phyloP scores from a whole-genome alignment of 2,113 vertebrate genomes.

The Balaeniceps rex region DNA sequence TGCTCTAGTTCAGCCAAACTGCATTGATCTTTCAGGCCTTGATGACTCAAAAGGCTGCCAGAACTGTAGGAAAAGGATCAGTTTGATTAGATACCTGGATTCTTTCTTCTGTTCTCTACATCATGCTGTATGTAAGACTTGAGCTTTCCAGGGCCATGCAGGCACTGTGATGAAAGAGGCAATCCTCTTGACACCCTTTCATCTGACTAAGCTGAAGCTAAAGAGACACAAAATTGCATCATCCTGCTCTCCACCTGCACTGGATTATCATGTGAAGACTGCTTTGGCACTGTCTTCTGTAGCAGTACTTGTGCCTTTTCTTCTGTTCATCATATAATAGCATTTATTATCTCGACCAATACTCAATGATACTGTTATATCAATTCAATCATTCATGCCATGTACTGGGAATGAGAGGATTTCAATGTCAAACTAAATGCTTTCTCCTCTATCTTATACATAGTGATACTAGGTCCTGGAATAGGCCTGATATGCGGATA shows the following conservation, averaged over 20 bases:
- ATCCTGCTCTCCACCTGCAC: neutral
- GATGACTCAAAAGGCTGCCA: neutral
- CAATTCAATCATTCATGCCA: neutral
- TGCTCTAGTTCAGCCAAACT: neutral
- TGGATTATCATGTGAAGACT: neutral
- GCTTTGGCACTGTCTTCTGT: neutral
- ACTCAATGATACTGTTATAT: neutral
- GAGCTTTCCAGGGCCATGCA: neutral
- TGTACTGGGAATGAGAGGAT: neutral
- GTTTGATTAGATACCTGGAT: neutral
- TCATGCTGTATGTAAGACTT: neutral
- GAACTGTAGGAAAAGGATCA: neutral
- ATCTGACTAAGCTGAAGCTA: neutral
- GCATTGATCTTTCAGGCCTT: neutral
- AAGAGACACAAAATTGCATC: neutral
- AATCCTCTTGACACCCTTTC: neutral
- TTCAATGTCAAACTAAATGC: neutral
- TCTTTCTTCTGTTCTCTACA: neutral
- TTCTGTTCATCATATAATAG: neutral
- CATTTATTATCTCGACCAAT: neutral
- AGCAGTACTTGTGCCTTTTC: neutral
- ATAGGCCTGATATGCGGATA: neutral
- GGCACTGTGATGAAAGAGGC: neutral
- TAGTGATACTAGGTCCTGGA: neutral
- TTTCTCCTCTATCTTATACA: neutral